Evolutionary conservation across 1,140 invertebrate species (phyloP).

Genomic region (Drosophila takahashii): DNA sequence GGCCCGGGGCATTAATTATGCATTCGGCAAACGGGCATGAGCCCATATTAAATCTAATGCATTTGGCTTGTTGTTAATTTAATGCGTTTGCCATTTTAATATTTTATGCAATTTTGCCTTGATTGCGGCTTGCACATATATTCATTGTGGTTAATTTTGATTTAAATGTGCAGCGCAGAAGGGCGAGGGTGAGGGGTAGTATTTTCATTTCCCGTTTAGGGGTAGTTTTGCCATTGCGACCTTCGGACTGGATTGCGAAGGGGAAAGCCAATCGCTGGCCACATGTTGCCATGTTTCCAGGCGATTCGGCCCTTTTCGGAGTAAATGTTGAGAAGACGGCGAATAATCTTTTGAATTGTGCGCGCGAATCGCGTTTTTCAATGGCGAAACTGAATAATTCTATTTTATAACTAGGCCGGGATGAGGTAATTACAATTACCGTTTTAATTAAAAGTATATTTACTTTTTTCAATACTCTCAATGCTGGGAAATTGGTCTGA

Average conservation of each 20-base stretch:
- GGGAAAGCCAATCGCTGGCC: constrained; percentile 30
- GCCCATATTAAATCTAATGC: constrained; percentile 42
- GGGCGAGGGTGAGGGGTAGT: background rate
- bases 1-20: constrained; percentile 51
- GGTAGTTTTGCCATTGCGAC: constrained; percentile 20
- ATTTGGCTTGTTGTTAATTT: constrained; percentile 54
- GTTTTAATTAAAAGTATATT: constrained; percentile 35
- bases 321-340: constrained; percentile 32
- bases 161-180: constrained; percentile 21
- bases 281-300: constrained; percentile 22
- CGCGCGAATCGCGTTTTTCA: background rate
- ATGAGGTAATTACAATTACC: constrained; percentile 41
- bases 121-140: constrained; percentile 46
- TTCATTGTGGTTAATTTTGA: constrained; percentile 60
- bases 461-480: constrained; percentile 35
- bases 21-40: constrained; percentile 33
- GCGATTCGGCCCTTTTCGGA: constrained; percentile 33
- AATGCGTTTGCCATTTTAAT: constrained; percentile 58
- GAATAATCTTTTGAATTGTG: background rate
- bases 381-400: constrained; percentile 9
- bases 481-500: constrained; percentile 10
- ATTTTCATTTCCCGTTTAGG: constrained; percentile 1
- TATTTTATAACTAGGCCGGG: background rate
- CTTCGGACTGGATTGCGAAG: constrained; percentile 17
- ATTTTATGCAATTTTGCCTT: constrained; percentile 56